A percentile compares a stretch with the other conserved stretches of the same genome.
Conservation (phyloP, 2,113 vertebrate genomes). For the Trematocara variabile region DNA sequence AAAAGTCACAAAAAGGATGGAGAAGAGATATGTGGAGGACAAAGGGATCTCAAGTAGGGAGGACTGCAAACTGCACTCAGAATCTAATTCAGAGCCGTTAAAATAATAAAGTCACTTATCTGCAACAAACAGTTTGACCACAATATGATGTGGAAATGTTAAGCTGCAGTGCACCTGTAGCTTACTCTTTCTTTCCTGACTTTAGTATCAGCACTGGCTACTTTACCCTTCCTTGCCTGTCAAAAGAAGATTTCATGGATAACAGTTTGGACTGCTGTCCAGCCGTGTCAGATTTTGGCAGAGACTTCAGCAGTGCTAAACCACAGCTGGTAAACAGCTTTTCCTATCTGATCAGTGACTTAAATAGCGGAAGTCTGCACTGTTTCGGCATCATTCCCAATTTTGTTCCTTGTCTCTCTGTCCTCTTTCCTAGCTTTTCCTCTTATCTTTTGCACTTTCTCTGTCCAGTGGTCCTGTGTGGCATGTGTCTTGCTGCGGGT, state of each 20-base stretch:
- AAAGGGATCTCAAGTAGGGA: slow-evolving; percentile 43
- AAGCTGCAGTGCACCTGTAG: slow-evolving; percentile 21
- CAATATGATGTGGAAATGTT: neutral
- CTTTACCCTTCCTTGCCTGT: neutral
- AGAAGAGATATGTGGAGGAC: neutral
- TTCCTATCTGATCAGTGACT: slow-evolving; percentile 3
- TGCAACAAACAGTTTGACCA: neutral
- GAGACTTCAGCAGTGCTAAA: neutral
- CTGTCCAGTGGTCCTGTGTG: slow-evolving; percentile 16
- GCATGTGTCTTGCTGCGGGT: slow-evolving; percentile 49
- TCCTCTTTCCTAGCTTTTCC: neutral
- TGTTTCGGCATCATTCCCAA: neutral
- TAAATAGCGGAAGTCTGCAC: neutral
- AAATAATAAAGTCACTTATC: neutral
- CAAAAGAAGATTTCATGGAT: neutral
- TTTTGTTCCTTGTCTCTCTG: neutral
- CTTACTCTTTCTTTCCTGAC: neutral
- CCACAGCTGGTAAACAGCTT: slow-evolving; percentile 3
- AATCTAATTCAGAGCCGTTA: slow-evolving; percentile 3
- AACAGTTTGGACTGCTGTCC: neutral
- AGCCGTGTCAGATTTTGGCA: neutral
- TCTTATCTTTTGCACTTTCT: neutral
- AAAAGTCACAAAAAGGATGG: neutral
- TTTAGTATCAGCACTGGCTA: neutral
- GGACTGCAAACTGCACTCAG: neutral